Conservation (phyloP, 1,140 invertebrate species). For the Eriosoma lanigerum region DNA sequence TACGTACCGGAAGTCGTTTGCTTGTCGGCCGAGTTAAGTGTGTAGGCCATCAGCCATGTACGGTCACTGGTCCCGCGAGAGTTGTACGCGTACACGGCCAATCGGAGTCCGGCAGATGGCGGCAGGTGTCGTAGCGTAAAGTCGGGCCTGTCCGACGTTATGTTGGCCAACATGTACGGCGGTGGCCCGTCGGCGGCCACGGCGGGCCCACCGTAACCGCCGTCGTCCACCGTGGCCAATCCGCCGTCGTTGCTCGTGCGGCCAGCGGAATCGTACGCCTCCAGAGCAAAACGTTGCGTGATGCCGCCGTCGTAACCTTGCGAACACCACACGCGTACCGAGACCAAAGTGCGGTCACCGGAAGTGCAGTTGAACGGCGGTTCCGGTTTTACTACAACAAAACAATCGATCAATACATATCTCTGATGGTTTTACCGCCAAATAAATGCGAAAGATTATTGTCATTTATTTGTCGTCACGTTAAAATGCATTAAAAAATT, state of each 20-base stretch:
- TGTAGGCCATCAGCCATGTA: slow-evolving; percentile 66
- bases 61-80: slow-evolving; percentile 79
- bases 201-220: slow-evolving; percentile 61
- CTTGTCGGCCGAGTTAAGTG: slow-evolving; percentile 75
- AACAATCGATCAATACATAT: no score
- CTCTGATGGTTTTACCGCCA: no score
- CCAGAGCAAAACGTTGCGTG: slow-evolving; percentile 70
- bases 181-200: slow-evolving; percentile 69
- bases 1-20: slow-evolving; percentile 67
- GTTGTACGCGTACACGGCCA: slow-evolving; percentile 79
- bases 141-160: slow-evolving; percentile 24
- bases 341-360: slow-evolving; percentile 77
- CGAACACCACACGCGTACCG: slow-evolving; percentile 73
- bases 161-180: slow-evolving; percentile 70
- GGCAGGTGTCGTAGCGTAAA: slow-evolving; percentile 60
- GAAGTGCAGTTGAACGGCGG: slow-evolving; percentile 77
- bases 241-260: slow-evolving; percentile 57
- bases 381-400: slow-evolving; percentile 68
- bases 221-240: neutral
- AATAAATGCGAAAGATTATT: no score
- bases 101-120: slow-evolving; percentile 68
- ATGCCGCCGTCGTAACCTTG: slow-evolving; percentile 81
- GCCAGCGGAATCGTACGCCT: slow-evolving; percentile 68
- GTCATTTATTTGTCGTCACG: no score
- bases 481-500: no score